Conservation (phyloP, 2,888 invertebrate genomes). For the Caenorhabditis afra region DNA sequence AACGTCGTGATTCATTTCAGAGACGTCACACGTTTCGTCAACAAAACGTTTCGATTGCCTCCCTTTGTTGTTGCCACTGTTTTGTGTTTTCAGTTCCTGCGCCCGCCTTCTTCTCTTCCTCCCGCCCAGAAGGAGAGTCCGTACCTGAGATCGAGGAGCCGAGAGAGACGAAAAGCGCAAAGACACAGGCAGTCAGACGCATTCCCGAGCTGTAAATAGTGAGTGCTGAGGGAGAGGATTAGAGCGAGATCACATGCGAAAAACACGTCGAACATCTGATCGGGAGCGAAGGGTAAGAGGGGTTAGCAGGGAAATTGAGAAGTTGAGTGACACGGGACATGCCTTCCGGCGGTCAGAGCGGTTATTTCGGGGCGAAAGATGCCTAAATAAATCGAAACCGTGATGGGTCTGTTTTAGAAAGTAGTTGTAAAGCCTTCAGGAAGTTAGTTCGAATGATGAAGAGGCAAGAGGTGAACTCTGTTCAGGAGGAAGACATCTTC, state of each 20-base stretch:
- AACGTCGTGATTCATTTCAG: constrained; percentile 52
- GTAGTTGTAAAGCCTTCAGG: too few species aligned
- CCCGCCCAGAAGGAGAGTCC: constrained; percentile 15
- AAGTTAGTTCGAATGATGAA: too few species aligned
- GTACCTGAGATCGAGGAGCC: constrained; percentile 33
- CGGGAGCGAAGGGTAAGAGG: constrained; percentile 6
- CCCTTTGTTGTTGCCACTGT: constrained; percentile 23
- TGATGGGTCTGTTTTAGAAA: too few species aligned
- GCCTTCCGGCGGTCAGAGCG: constrained; percentile 6
- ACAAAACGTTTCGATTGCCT: constrained; percentile 27
- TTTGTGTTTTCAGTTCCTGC: neutral
- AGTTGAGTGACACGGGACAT: constrained; percentile 10
- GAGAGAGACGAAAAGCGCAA: constrained; percentile 29
- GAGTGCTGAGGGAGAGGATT: constrained; percentile 47
- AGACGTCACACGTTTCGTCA: constrained; percentile 52
- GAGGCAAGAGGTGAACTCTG: neutral
- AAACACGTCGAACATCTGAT: constrained; percentile 53
- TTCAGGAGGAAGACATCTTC: constrained; percentile 5
- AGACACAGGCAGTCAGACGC: constrained; percentile 44
- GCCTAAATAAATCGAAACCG: too few species aligned
- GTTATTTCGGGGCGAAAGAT: neutral
- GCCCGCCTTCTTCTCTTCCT: neutral
- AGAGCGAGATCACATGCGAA: constrained; percentile 34
- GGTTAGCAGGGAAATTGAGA: constrained; percentile 16
- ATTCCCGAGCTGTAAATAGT: constrained; percentile 54